Base-by-base conservation (phyloP, 2,797 vertebrate species). In the Corythornis leucogaster region DNA sequence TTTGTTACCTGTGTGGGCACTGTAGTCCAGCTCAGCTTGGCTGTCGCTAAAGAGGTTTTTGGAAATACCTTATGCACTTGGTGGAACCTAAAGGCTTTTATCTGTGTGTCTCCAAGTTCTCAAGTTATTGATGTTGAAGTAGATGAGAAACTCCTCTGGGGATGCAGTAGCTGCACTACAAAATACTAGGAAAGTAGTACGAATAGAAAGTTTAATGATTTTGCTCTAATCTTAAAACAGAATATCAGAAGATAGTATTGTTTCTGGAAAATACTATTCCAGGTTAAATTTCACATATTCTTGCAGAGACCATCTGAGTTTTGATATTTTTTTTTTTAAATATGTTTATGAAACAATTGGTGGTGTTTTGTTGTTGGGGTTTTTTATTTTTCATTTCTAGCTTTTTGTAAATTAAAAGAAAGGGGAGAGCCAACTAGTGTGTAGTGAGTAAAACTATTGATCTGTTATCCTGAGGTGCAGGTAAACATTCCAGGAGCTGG, bases 401-500 rank as follows among this genome's bases (percentile, higher is more conserved):
- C 20, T 20, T 58, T 50, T 38, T 58, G 30, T 55, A 53, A 2
- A 10, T 40, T 45, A 53, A 63, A 76, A 70, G 15, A 54, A 40
- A 19, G 10, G 22, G 5, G 26, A 40, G 12, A 25, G 20, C 13
- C 8, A 20, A 8, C 12, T 59, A 31, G 13, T 69, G 28, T 53
- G 28, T 40, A 31, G 43, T 10, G 67, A 54, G 50, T 78, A 50
- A 26, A 51, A 42, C 61, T 51, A 78, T 61, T n/a, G 94, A 94
- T 77, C 76, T 83, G 68, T 91, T 86, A 50, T 19, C 43, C 26
- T 46, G 9, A 50, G 28, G 43, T 31, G 9, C 30, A 21, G 35
- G 77, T 82, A 80, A 80, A 92, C 70, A 67, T 94, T 95, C 55
- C 69, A 17, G 76, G 58, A 92, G 81, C 45, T 58, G 51, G 51